Conservation (phyloP, 2,113 vertebrate genomes). For the Ursus arctos region DNA sequence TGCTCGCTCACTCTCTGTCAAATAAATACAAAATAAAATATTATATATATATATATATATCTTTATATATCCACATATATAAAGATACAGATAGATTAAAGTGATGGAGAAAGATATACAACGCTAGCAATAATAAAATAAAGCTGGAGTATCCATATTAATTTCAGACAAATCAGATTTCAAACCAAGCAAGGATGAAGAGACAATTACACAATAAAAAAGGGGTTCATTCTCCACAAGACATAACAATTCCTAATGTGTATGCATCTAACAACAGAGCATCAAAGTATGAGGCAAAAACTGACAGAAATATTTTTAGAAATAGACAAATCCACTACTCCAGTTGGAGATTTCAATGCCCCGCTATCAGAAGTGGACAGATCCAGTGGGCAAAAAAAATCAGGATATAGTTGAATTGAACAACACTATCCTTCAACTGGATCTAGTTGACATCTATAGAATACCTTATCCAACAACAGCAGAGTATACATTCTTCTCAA, state of each 20-base stretch:
- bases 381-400: slow-evolving; percentile 42
- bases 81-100: slow-evolving; percentile 24
- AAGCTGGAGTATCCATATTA: background rate
- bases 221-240: background rate
- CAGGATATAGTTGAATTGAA: background rate
- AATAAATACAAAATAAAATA: background rate
- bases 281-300: slow-evolving; percentile 55
- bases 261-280: background rate
- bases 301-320: background rate
- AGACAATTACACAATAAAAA: background rate
- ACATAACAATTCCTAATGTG: background rate
- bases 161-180: slow-evolving; percentile 8
- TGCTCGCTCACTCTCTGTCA: background rate
- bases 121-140: slow-evolving; percentile 36
- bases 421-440: background rate
- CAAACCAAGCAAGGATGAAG: background rate
- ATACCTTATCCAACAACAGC: background rate
- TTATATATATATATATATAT: background rate
- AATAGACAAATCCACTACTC: background rate
- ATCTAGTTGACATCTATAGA: background rate
- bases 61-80: background rate
- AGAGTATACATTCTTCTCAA: slow-evolving; percentile 22
- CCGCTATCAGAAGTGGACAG: background rate
- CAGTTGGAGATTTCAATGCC: background rate
- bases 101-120: background rate